Percentiles rank a stretch among this genome's conserved stretches.
Conservation (phyloP, 2,113 vertebrate genomes). For the Pluvialis apricaria region DNA sequence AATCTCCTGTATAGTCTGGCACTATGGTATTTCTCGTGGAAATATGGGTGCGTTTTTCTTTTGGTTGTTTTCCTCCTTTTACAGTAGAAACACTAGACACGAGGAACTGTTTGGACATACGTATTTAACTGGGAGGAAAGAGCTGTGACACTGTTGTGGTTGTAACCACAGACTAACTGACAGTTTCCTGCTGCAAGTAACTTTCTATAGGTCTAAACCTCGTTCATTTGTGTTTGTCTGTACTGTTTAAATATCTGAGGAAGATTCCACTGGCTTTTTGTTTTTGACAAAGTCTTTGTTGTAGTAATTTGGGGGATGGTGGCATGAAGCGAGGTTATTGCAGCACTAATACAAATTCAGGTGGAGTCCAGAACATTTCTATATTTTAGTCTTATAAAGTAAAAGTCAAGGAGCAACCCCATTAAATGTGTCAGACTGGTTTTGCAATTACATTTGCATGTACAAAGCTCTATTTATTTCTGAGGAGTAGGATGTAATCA, state of each 20-base stretch:
- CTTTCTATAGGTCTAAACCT: constrained; percentile 19
- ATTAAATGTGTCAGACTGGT: not conserved
- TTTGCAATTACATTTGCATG: not conserved
- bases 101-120: not conserved
- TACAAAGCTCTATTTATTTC: not conserved
- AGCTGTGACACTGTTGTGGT: constrained; percentile 20
- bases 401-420: not conserved
- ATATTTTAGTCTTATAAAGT: not conserved
- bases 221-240: not conserved
- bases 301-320: not conserved
- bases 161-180: constrained; percentile 51
- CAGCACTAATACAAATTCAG: not conserved
- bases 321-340: not conserved
- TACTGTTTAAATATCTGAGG: not conserved
- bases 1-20: not conserved
- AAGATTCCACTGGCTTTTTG: not conserved
- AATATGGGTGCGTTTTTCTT: not conserved
- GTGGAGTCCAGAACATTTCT: not conserved
- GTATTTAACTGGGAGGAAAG: constrained; percentile 19
- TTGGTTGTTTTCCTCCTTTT: not conserved
- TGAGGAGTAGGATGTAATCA: not conserved
- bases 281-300: not conserved
- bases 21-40: not conserved
- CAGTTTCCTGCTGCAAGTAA: constrained; percentile 47
- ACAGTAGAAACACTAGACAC: not conserved